phyloP scores from a whole-genome alignment of 2,113 vertebrate genomes.

The Rhinolophus ferrumequinum region DNA sequence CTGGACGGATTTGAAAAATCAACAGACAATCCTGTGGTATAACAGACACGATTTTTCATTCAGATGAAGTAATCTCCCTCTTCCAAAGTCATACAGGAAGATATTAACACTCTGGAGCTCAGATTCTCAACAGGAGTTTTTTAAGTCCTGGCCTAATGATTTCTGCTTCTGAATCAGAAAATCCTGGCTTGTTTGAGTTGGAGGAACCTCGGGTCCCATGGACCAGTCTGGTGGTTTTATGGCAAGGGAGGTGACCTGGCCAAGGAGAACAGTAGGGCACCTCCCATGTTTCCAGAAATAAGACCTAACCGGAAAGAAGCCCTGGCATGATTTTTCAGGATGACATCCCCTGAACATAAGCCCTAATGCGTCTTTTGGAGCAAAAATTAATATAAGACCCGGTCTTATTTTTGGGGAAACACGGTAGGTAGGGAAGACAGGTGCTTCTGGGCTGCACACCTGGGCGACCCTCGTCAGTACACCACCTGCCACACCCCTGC shows the following conservation, averaged over 20 bases:
- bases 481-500: not conserved
- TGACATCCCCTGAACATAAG: too few relatives aligned
- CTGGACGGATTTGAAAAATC: not conserved
- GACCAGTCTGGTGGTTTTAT: not conserved
- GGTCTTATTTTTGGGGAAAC: too few relatives aligned
- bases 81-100: not conserved
- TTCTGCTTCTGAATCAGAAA: conserved; percentile 24
- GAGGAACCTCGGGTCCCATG: not conserved
- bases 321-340: too few relatives aligned
- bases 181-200: not conserved
- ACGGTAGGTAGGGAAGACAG: not conserved
- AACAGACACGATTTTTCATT: not conserved
- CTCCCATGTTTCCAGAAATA: too few relatives aligned
- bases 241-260: not conserved
- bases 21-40: not conserved
- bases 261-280: not conserved
- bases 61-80: not conserved
- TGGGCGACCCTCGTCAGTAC: not conserved
- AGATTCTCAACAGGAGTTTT: not conserved
- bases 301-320: too few relatives aligned
- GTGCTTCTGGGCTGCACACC: not conserved
- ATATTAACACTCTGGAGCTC: not conserved
- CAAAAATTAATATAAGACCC: too few relatives aligned
- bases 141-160: not conserved
- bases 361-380: too few relatives aligned